Percentiles rank a stretch among this genome's conserved stretches.
Conservation (phyloP, 1,140 invertebrate species). For the Streblospio benedicti region DNA sequence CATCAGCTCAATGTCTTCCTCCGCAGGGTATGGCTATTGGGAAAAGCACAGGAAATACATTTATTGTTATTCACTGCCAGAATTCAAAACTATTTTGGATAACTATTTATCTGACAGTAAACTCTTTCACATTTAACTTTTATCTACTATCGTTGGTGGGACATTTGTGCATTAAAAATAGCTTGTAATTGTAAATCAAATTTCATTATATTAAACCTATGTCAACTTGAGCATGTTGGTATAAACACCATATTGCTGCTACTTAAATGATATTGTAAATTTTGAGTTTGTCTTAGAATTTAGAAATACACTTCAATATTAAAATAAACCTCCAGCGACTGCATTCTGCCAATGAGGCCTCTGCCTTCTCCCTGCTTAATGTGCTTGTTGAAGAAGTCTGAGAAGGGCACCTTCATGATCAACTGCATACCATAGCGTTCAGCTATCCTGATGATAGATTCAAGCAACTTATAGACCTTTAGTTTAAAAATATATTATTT, state of each 20-base stretch:
- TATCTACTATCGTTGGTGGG: too few species aligned
- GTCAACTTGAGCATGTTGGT: too few species aligned
- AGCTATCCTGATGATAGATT: constrained; percentile 56
- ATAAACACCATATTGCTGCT: too few species aligned
- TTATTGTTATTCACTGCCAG: too few species aligned
- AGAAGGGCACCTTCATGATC: constrained; percentile 64
- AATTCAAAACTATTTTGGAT: too few species aligned
- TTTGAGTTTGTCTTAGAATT: not conserved
- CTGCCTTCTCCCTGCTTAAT: constrained; percentile 52
- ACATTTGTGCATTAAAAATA: too few species aligned
- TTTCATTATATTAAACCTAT: too few species aligned
- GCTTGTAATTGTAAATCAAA: too few species aligned
- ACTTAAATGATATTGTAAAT: constrained; percentile 22
- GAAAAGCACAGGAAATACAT: constrained; percentile 5
- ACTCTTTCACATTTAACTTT: too few species aligned
- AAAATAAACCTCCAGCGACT: constrained; percentile 56
- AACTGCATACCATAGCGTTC: constrained; percentile 72
- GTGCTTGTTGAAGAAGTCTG: constrained; percentile 68
- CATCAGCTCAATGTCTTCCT: constrained; percentile 48
- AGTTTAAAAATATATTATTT: too few species aligned
- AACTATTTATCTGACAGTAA: too few species aligned
- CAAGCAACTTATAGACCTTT: constrained; percentile 10
- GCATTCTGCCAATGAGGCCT: constrained; percentile 64
- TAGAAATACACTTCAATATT: constrained; percentile 1
- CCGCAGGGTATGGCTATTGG: constrained; percentile 57